Base-by-base conservation (phyloP, 2,888 invertebrate genomes). In the Odontocolon sp. region DNA sequence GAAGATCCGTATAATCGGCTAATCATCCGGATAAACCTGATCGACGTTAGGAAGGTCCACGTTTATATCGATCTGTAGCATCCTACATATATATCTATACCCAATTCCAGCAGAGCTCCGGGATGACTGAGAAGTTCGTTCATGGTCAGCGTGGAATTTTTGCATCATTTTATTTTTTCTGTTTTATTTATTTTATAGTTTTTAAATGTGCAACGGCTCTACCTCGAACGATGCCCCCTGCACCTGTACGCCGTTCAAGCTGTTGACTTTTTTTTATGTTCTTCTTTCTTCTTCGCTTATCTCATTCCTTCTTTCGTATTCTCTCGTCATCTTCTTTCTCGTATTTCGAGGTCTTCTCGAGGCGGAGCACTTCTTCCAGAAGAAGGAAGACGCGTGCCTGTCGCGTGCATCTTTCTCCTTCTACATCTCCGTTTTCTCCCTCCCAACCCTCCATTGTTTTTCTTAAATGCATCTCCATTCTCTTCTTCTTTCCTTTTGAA, bases 231-330 rank as follows among this genome's bases (percentile, higher is more conserved):
- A 42, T 28, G 21, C 18, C 21, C 42, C 54, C 21, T 68, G 77
- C 71, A 77, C 71, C 77, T 77, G 77, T 68, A 68, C 63, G 47
- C 16, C 47, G 67, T 54, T 61, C 71, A 31, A n/a, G 14, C 33
- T 52, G 31, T n/a, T 38, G 23, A 64, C 42, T 23, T 16, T 42
- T 14, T 16, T 63, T 66, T 47, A 33, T 23, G 9, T 52, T 23
- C 14, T 42, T 14, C 18, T 63, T 66, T 47, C 42, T 23, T 18
- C 9, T 33, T 47, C 8, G n/a, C 59, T 45, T 42, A 6, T 5
- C 16, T 59, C 21, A 26, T n/a, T 11, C 14, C 33, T 1, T 33
- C 42, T 26, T 63, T 16, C 40, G 8, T 31, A n/a, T 31, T n/a
- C n/a, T n/a, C n/a, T n/a, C n/a, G n/a, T n/a, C n/a, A n/a, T n/a